These are phyloP conservation scores for Clamator glandarius DNA, from an alignment of 2,797 vertebrate species.

Conservation along the genomic window DNA sequence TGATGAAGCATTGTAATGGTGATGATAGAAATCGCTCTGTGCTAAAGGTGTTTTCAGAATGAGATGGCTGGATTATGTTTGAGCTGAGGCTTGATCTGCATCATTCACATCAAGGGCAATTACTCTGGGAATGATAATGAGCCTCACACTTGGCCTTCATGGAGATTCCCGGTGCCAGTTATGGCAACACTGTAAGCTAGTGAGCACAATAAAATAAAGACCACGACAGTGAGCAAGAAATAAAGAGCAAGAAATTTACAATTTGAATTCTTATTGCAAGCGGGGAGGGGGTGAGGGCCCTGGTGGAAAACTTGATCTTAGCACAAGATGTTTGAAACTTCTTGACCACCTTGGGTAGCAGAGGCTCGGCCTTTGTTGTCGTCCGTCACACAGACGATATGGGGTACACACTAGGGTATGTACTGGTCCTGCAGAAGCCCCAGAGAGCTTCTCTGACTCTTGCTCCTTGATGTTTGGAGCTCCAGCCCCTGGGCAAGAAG, in stretches of 20 bases:
- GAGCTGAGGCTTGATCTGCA: neutral
- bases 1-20: neutral
- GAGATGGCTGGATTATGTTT: neutral
- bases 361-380: neutral
- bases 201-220: neutral
- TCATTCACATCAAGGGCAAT: neutral
- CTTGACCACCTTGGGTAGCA: accelerated
- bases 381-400: neutral
- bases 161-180: slow-evolving; percentile 25
- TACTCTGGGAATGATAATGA: slow-evolving; percentile 21
- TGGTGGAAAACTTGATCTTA: neutral
- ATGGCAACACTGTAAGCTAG: neutral
- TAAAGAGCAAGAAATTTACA: neutral
- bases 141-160: neutral
- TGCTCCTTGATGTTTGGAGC: neutral
- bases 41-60: neutral
- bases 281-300: neutral
- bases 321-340: too few species aligned
- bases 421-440: neutral
- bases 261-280: neutral
- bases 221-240: neutral
- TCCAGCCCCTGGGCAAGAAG: neutral
- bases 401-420: neutral
- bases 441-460: neutral
- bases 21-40: neutral